phyloP scores from a whole-genome alignment of 2,888 invertebrate species.

The Tipula vernalis region DNA sequence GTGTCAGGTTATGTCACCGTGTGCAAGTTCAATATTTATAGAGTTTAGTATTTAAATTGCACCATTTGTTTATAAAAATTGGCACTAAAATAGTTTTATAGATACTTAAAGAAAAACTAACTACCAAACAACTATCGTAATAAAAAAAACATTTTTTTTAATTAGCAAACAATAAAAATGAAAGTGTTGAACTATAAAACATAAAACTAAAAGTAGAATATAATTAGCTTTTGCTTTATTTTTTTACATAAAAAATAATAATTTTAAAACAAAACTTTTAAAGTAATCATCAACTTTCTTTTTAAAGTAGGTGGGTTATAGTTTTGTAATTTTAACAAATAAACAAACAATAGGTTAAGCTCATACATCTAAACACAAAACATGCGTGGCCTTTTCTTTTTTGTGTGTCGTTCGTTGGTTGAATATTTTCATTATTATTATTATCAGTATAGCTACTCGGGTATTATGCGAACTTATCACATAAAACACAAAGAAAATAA shows the following conservation, averaged over 20 bases:
- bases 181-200: neutral
- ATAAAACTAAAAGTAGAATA: neutral
- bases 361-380: neutral
- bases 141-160: neutral
- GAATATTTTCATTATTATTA: neutral
- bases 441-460: neutral
- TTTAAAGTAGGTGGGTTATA: neutral
- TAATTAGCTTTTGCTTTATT: neutral
- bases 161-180: neutral
- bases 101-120: neutral
- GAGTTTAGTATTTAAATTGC: neutral
- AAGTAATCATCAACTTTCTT: neutral
- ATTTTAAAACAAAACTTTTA: neutral
- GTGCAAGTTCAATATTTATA: neutral
- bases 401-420: neutral
- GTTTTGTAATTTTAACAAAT: neutral
- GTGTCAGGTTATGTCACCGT: neutral
- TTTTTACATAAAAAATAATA: neutral
- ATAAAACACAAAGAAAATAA: neutral
- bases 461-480: neutral
- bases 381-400: neutral
- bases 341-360: neutral
- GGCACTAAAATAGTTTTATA: neutral
- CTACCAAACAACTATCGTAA: neutral
- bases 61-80: neutral